phyloP scores from a whole-genome alignment of 1,140 invertebrate species.

The Scaptodrosophila lebanonensis region DNA sequence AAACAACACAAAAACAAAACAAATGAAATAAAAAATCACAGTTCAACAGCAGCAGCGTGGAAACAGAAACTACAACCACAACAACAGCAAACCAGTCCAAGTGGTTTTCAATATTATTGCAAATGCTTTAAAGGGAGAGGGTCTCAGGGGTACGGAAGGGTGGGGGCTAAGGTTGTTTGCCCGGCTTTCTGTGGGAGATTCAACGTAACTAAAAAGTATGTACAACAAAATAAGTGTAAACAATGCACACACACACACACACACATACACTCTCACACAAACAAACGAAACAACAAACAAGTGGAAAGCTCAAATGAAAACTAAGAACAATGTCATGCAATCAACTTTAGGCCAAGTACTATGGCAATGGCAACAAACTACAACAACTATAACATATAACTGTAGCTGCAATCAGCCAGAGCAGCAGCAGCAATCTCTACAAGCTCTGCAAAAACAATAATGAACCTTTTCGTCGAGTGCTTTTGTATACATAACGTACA shows the following conservation, averaged over 20 bases:
- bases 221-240: conserved; percentile 61
- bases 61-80: background rate
- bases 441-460: conserved; percentile 22
- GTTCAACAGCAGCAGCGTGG: conserved; percentile 29
- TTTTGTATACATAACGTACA: conserved; percentile 41
- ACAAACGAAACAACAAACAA: conserved; percentile 11
- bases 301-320: conserved; percentile 27
- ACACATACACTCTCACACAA: conserved; percentile 1
- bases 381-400: conserved; percentile 42
- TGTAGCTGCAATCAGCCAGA: background rate
- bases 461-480: conserved; percentile 36
- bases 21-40: conserved; percentile 43
- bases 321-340: conserved; percentile 68
- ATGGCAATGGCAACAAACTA: no score
- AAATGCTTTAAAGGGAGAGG: conserved; percentile 17
- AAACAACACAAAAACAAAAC: conserved; percentile 16
- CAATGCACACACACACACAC: conserved; percentile 26
- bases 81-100: conserved; percentile 5
- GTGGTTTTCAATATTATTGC: conserved; percentile 50
- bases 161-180: no score
- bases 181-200: no score
- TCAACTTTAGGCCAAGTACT: conserved; percentile 67
- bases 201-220: no score
- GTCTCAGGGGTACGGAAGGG: background rate
- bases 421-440: conserved; percentile 7